Conservation (phyloP, 2,797 vertebrate genomes). For the Sebastes iracundus region DNA sequence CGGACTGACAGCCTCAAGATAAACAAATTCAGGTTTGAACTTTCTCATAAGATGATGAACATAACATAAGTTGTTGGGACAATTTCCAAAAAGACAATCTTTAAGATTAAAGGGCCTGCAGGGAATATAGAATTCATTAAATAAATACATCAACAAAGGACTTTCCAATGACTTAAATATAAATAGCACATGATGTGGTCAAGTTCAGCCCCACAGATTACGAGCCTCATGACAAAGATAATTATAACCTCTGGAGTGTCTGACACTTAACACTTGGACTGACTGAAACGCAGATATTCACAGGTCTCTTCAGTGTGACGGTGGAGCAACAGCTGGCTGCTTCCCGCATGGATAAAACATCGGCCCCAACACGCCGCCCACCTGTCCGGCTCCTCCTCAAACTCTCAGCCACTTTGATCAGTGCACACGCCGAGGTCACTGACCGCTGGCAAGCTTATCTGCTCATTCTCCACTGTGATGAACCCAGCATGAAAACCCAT, state of each 20-base stretch:
- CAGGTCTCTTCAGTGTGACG: conserved; percentile 38
- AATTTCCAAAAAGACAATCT: background rate
- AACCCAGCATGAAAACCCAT: conserved; percentile 46
- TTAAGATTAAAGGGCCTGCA: background rate
- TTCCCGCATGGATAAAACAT: conserved; percentile 37
- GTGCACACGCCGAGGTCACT: conserved; percentile 36
- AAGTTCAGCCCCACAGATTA: conserved; percentile 27
- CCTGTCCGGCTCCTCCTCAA: conserved; percentile 49
- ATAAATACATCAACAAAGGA: conserved; percentile 22
- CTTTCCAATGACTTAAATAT: conserved; percentile 30
- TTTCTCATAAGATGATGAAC: background rate
- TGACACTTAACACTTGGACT: conserved; percentile 47
- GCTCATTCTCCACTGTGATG: conserved; percentile 27
- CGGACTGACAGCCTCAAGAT: background rate
- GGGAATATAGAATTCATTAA: background rate
- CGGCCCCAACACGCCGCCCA: conserved; percentile 26
- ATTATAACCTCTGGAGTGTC: conserved; percentile 59
- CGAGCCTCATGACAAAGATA: conserved; percentile 55
- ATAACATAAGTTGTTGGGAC: background rate
- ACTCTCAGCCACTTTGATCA: conserved; percentile 26
- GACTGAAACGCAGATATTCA: conserved; percentile 43
- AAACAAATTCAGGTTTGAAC: background rate
- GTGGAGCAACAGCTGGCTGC: conserved; percentile 49
- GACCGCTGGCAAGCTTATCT: conserved; percentile 59
- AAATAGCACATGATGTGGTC: conserved; percentile 50